A percentile compares a stretch with the other conserved stretches of the same genome.
Conservation (phyloP, 2,888 invertebrate species). For the Tenthredo scrophulariae region DNA sequence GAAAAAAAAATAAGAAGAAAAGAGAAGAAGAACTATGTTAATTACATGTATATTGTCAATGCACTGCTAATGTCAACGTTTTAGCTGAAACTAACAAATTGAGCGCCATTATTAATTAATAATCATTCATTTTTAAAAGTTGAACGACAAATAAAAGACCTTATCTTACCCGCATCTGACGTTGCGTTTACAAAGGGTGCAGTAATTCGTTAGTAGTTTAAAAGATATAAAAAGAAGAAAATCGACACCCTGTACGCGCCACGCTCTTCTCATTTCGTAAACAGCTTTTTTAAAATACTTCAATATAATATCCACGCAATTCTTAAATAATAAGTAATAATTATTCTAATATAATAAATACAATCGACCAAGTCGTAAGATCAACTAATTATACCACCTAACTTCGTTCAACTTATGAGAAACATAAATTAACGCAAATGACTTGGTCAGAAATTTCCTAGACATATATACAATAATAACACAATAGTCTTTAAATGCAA, state of each 20-base stretch:
- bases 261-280: neutral
- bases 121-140: constrained; percentile 1
- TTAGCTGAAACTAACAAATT: constrained; percentile 30
- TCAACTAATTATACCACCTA: neutral
- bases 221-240: neutral
- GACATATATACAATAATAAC: constrained; percentile 17
- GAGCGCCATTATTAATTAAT: constrained; percentile 21
- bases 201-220: neutral
- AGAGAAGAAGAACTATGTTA: neutral
- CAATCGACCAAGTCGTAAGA: constrained; percentile 26
- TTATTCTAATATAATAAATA: constrained; percentile 27
- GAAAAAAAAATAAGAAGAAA: neutral
- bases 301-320: neutral
- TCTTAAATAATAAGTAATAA: neutral
- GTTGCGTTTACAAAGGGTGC: neutral
- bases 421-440: neutral
- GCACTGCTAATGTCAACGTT: constrained; percentile 40
- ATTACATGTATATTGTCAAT: constrained; percentile 23
- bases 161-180: neutral
- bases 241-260: neutral
- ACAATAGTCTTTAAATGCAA: constrained; percentile 44
- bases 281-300: neutral
- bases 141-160: neutral
- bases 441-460: constrained; percentile 19
- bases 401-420: neutral